A percentile compares a stretch with the other conserved stretches of the same genome.
Evolutionary conservation across 1,140 invertebrate species (phyloP).

Genomic region (Tetranychus urticae): DNA sequence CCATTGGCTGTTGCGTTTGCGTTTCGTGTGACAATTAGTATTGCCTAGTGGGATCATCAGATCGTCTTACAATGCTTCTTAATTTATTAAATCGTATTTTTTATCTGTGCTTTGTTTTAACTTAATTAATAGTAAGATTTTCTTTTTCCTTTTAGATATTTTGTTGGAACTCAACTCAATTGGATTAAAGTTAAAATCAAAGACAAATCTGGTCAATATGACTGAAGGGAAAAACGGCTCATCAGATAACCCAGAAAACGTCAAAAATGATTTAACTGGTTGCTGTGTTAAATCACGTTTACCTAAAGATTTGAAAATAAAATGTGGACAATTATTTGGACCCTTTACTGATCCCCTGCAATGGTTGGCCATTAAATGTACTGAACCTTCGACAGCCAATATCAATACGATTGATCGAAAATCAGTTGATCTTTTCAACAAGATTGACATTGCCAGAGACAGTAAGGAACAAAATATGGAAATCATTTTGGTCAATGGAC

Average conservation of each 20-base stretch:
- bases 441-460: slow-evolving; percentile 15
- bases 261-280: background rate
- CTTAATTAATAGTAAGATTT: no score
- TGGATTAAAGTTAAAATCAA: no score
- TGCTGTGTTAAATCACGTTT: background rate
- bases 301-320: background rate
- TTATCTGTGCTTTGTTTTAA: no score
- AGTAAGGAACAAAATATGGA: slow-evolving; percentile 25
- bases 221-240: background rate
- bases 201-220: background rate
- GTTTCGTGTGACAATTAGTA: no score
- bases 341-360: slow-evolving; percentile 3
- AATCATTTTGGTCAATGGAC: slow-evolving; percentile 19
- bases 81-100: no score
- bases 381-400: background rate
- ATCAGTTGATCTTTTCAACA: background rate
- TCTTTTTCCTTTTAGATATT: no score
- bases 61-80: no score
- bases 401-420: background rate
- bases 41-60: no score
- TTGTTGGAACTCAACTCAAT: no score
- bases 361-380: slow-evolving; percentile 1
- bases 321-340: slow-evolving; percentile 5
- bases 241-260: background rate
- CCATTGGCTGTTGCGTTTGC: no score